Percentiles rank a stretch among this genome's conserved stretches.
These are phyloP conservation scores for Lacerta agilis DNA, from an alignment of 2,797 vertebrate species.

Conservation along the genomic window DNA sequence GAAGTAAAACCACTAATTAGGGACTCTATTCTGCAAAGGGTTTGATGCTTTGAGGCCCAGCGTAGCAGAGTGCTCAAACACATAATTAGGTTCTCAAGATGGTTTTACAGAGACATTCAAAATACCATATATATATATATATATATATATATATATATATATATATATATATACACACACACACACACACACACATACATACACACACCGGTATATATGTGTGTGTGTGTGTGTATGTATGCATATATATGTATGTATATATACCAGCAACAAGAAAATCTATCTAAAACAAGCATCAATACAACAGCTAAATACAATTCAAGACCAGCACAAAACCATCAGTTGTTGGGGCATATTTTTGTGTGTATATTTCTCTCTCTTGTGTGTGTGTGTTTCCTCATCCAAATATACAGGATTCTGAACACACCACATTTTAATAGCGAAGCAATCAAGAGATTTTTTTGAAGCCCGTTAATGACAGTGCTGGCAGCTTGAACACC, in stretches of 20 bases:
- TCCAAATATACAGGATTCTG: neutral
- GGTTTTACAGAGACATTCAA: too few relatives aligned
- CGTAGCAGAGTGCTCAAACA: neutral
- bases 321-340: too few relatives aligned
- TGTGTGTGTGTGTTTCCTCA: neutral
- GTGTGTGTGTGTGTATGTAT: too few relatives aligned
- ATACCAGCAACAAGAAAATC: too few relatives aligned
- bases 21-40: neutral
- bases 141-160: too few relatives aligned
- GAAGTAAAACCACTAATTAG: neutral
- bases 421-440: neutral
- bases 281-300: too few relatives aligned
- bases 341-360: neutral
- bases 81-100: neutral
- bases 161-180: too few relatives aligned
- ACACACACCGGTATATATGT: too few relatives aligned
- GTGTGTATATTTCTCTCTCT: neutral
- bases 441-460: neutral
- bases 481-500: neutral
- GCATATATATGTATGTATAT: too few relatives aligned
- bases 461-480: neutral
- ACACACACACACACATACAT: too few relatives aligned
- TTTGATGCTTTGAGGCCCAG: neutral
- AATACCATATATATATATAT: too few relatives aligned
- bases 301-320: too few relatives aligned